phyloP scores from a whole-genome alignment of 2,888 invertebrate genomes.

The Drosophila algonquin region DNA sequence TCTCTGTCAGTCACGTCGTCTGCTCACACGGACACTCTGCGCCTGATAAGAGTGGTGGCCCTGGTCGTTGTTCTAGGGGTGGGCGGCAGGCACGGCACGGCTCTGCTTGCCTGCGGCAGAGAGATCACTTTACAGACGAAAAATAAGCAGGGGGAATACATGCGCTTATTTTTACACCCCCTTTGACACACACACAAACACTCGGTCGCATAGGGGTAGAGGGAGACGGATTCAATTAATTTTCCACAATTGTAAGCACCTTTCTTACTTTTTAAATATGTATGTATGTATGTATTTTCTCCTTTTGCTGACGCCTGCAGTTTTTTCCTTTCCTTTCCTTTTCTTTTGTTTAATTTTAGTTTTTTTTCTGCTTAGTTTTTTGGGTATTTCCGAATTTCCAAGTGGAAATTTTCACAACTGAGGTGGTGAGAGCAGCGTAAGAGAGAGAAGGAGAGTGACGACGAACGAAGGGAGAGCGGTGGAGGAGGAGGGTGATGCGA shows the following conservation, averaged over 20 bases:
- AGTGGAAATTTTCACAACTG: constrained; percentile 74
- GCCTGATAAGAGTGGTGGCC: constrained; percentile 61
- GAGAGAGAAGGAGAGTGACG: constrained; percentile 39
- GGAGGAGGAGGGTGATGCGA: constrained; percentile 20
- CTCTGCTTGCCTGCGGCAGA: constrained; percentile 26
- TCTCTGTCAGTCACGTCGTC: neutral
- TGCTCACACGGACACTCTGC: constrained; percentile 32
- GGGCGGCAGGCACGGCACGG: constrained; percentile 44
- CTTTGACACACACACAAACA: constrained; percentile 41
- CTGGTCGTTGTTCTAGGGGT: constrained; percentile 53
- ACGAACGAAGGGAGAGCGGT: constrained; percentile 2
- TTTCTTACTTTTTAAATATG: constrained; percentile 35
- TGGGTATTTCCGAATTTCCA: constrained; percentile 51
- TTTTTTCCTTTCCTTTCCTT: constrained; percentile 47
- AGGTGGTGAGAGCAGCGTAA: constrained; percentile 21
- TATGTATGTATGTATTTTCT: constrained; percentile 3
- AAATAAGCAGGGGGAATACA: constrained; percentile 33
- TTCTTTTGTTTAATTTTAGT: constrained; percentile 55
- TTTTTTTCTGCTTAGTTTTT: constrained; percentile 38
- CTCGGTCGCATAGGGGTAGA: constrained; percentile 24
- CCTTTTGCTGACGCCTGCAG: constrained; percentile 37
- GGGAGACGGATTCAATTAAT: constrained; percentile 24
- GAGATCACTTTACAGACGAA: constrained; percentile 68
- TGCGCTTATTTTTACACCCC: constrained; percentile 73
- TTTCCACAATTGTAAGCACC: constrained; percentile 62